Conservation (phyloP, 1,140 invertebrate genomes). For the Euura lappo region DNA sequence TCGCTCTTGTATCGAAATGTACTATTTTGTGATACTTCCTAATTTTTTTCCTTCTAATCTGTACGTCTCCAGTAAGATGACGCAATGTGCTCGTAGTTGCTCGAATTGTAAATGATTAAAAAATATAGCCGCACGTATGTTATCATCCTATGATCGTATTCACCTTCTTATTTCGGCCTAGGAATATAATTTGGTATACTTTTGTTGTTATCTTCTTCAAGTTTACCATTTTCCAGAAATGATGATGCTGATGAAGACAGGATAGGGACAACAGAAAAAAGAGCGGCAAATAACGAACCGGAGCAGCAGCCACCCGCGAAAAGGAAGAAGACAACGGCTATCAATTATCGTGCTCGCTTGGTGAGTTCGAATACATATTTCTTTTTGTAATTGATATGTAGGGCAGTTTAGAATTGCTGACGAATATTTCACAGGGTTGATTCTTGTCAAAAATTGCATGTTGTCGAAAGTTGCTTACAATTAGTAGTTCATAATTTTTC, state of each 20-base stretch:
- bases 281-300: not conserved
- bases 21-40: not conserved
- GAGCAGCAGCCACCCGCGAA: not conserved
- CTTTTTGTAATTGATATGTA: not conserved
- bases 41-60: not conserved
- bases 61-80: not conserved
- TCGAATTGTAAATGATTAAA: not conserved
- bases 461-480: too few species aligned
- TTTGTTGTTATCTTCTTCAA: not conserved
- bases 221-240: not conserved
- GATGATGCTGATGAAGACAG: not conserved
- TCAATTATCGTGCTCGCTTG: slow-evolving; percentile 6
- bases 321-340: not conserved
- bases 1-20: too few species aligned
- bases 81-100: not conserved
- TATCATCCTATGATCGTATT: not conserved
- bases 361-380: slow-evolving; percentile 1
- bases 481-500: too few species aligned
- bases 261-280: not conserved
- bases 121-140: not conserved
- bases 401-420: not conserved
- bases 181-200: not conserved
- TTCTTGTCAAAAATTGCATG: too few species aligned
- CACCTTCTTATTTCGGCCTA: not conserved
- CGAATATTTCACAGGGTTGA: not conserved